Evolutionary conservation across 2,797 vertebrate species (phyloP), one percentile per base, ranked within the genome.

Genomic region (Molothrus ater): DNA sequence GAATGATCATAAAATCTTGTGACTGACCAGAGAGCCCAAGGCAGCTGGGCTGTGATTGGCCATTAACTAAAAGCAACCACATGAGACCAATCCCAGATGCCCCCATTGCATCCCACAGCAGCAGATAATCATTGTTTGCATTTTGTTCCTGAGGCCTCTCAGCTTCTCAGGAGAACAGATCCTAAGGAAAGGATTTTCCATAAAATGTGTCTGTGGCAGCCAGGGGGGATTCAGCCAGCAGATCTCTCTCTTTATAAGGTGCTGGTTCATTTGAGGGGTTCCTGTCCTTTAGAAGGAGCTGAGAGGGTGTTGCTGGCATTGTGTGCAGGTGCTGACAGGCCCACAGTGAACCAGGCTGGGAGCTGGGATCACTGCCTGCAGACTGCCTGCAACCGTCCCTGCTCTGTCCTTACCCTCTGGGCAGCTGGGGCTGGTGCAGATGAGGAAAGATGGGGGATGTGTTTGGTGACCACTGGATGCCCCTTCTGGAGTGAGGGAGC

Each of bases 241-340:
- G 28, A 14, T 36, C 26, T 66, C 48, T 61, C 29, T 29, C 24
- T 59, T 34, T 28, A 8, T 31, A 4, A 38, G 18, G 18, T 42
- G 63, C 32, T n/a, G 75, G 18, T 15, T 76, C 34, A 8, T 63
- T 5, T n/a, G 43, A 43, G 51, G 47, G 15, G 36, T 24, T 61
- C 1, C 24, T 43, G 64, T 12, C n/a, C 28, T 56, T n/a, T 1
- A 25, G 40, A 28, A 22, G 75, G 64, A 82, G 47, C 14, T 60
- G 53, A 34, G 34, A 34, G 34, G 34, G 9, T 59, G 83, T 78
- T 78, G 19, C 78, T 38, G 73, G 34, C 5, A 0, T 21, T 53
- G 19, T 2, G 32, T 2, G 3, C 15, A 0, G 4, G 16, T 25
- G 68, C 21, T 63, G 4, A 7, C 40, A 25, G 63, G 47, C 34